phyloP scores from a whole-genome alignment of 2,888 invertebrate genomes.

The Pterostichus madidus region DNA sequence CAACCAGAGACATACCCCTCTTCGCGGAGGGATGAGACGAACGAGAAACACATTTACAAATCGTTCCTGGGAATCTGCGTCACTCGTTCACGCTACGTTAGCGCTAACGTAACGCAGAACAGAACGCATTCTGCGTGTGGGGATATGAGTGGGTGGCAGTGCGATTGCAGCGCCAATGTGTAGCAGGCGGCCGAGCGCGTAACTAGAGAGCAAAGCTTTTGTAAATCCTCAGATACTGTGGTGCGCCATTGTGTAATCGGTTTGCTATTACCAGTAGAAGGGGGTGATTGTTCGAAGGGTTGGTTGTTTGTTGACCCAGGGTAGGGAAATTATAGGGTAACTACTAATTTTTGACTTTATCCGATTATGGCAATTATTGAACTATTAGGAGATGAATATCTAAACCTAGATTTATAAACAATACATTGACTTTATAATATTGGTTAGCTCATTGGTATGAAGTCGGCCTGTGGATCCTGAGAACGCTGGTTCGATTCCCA shows the following conservation, averaged over 20 bases:
- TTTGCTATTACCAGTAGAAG: constrained; percentile 15
- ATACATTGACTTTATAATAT: too few species aligned
- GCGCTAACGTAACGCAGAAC: neutral
- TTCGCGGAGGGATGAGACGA: too few species aligned
- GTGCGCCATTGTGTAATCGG: constrained; percentile 41
- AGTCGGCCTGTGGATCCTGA: too few species aligned
- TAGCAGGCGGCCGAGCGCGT: constrained; percentile 13
- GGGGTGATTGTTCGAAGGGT: neutral
- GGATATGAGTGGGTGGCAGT: neutral
- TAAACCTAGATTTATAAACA: too few species aligned
- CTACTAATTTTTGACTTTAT: neutral
- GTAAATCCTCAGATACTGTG: constrained; percentile 26
- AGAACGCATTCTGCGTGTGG: constrained; percentile 19
- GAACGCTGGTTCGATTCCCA: too few species aligned
- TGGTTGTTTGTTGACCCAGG: neutral
- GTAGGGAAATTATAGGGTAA: neutral
- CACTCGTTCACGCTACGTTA: neutral
- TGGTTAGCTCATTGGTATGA: too few species aligned
- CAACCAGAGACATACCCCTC: neutral
- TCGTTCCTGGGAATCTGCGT: constrained; percentile 11
- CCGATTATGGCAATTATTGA: too few species aligned
- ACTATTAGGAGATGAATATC: too few species aligned
- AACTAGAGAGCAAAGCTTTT: constrained; percentile 14
- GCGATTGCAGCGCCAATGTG: constrained; percentile 2
- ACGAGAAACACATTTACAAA: neutral